Evolutionary conservation across 2,113 vertebrate genomes (phyloP).

Genomic region (Hippoglossus stenolepis): DNA sequence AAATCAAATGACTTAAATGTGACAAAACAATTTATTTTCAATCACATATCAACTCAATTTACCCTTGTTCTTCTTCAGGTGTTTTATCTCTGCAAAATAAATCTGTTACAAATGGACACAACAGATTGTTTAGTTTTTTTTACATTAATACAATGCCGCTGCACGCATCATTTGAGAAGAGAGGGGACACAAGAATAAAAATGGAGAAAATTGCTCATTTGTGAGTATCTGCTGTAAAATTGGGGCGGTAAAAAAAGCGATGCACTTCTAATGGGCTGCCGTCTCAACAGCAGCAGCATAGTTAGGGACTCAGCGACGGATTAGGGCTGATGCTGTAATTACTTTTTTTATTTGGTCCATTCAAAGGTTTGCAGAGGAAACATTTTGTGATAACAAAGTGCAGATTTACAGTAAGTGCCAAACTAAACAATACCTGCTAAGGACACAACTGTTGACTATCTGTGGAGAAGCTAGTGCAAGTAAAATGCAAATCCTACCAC

Average conservation of each 20-base stretch:
- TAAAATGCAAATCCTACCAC: neutral
- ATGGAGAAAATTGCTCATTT: conserved; percentile 13
- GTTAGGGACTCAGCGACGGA: neutral
- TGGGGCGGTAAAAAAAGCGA: conserved; percentile 10
- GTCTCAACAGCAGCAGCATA: neutral
- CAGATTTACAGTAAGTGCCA: neutral
- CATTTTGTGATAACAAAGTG: neutral
- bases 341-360: neutral
- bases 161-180: neutral
- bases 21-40: neutral
- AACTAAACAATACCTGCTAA: neutral
- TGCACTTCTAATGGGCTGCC: conserved; percentile 3
- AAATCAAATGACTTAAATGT: neutral
- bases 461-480: neutral
- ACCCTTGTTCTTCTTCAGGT: too few relatives aligned
- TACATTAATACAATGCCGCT: too few relatives aligned
- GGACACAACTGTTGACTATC: neutral
- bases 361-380: neutral
- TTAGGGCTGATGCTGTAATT: neutral
- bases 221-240: conserved; percentile 2
- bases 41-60: neutral
- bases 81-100: too few relatives aligned
- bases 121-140: too few relatives aligned
- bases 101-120: too few relatives aligned
- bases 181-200: neutral